Percentiles rank a stretch among this genome's conserved stretches.
Evolutionary conservation across 1,140 invertebrate species (phyloP).

Genomic region (Tachypleus tridentatus): DNA sequence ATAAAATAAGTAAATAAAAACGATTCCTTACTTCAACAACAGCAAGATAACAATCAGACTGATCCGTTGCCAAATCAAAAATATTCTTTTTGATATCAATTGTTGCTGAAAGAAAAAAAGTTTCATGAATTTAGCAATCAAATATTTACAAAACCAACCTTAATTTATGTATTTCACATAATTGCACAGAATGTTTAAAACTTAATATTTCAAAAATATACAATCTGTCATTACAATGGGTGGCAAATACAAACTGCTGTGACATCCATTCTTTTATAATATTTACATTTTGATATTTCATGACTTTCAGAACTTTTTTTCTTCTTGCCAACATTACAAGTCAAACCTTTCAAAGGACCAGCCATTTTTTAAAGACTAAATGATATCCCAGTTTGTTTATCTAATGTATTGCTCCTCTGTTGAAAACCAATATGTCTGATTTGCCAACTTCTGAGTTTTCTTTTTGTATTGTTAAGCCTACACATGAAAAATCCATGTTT

Average conservation of each 20-base stretch:
- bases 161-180: conserved; percentile 9
- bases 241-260: background rate
- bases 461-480: no score
- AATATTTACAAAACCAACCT: conserved; percentile 4
- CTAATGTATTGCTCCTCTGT: no score
- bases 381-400: no score
- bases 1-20: background rate
- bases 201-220: background rate
- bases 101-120: conserved; percentile 48
- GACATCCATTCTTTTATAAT: background rate
- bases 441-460: no score
- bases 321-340: no score
- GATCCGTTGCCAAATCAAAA: conserved; percentile 37
- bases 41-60: conserved; percentile 49
- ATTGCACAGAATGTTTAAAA: background rate
- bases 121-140: conserved; percentile 12
- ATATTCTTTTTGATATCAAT: conserved; percentile 64
- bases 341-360: no score
- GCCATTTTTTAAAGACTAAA: no score
- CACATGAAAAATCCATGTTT: no score
- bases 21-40: conserved; percentile 43
- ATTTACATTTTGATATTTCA: no score
- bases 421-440: no score
- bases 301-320: no score
- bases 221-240: conserved; percentile 20